Conservation (phyloP, 2,797 vertebrate species). For the Otolemur crassicaudatus region DNA sequence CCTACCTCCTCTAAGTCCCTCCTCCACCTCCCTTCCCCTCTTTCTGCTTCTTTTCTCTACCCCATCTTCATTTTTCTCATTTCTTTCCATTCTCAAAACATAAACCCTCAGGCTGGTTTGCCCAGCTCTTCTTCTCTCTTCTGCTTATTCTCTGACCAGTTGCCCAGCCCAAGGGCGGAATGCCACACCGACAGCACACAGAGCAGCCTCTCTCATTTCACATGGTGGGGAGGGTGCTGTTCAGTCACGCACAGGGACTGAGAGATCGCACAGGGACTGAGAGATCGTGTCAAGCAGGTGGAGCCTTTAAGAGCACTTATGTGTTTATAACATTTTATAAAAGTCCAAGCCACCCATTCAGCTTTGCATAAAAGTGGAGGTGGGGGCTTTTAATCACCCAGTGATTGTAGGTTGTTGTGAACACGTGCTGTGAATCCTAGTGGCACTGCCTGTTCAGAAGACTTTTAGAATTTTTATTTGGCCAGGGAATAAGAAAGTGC, state of each 20-base stretch:
- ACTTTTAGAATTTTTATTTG: constrained; percentile 35
- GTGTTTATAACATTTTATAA: not conserved
- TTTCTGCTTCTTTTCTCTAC: not conserved
- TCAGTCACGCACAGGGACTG: not conserved
- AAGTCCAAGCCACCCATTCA: not conserved
- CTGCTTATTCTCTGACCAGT: not conserved
- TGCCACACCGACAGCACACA: not conserved
- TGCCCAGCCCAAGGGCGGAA: not conserved
- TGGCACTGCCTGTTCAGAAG: not conserved
- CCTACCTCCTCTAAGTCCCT: not conserved
- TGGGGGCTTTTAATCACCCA: not conserved
- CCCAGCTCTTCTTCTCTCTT: not conserved
- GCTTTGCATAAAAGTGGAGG: not conserved
- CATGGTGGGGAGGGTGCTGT: not conserved
- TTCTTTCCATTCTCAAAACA: not conserved
- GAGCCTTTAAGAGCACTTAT: not conserved
- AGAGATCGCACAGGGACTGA: not conserved
- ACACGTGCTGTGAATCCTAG: not conserved
- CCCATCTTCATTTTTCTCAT: not conserved
- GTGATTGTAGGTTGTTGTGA: not conserved
- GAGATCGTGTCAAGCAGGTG: not conserved
- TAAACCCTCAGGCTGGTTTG: not conserved
- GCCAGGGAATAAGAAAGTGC: constrained; percentile 45
- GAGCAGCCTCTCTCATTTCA: not conserved
- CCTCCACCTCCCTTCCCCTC: not conserved